Conservation (phyloP, 1,140 invertebrate species). For the Coelopa frigida region DNA sequence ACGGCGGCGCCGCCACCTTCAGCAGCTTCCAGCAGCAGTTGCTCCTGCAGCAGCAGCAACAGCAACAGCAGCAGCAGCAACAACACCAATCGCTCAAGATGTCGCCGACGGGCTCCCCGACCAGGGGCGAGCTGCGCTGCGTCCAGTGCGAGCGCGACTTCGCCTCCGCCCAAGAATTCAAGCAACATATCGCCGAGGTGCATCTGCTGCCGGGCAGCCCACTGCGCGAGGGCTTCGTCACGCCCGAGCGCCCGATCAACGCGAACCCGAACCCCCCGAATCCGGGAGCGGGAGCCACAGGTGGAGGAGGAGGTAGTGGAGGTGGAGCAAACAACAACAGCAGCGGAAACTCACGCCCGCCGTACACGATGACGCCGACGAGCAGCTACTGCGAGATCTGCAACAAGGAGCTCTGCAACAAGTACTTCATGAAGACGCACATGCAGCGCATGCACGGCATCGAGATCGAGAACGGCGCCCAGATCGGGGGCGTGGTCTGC, state of each 20-base stretch:
- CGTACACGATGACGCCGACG: constrained; percentile 54
- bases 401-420: constrained; percentile 99
- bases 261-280: constrained; percentile 15
- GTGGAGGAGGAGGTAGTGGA: background rate
- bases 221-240: constrained; percentile 37
- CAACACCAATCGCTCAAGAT: constrained; percentile 25
- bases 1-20: constrained; percentile 13
- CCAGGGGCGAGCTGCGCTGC: constrained; percentile 40
- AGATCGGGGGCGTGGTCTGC: constrained; percentile 87
- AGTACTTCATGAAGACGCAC: constrained; percentile 99
- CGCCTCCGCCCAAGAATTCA: constrained; percentile 48
- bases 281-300: constrained; percentile 3
- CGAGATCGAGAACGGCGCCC: constrained; percentile 84
- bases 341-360: constrained; percentile 33
- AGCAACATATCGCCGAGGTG: constrained; percentile 53
- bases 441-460: constrained; percentile 99
- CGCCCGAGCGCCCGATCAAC: constrained; percentile 31
- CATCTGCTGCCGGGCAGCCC: constrained; percentile 44
- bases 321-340: constrained; percentile 18
- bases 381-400: constrained; percentile 97
- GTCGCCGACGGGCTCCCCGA: constrained; percentile 19
- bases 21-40: constrained; percentile 19
- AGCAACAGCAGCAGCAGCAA: constrained; percentile 20
- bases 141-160: constrained; percentile 55
- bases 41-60: constrained; percentile 16